phyloP scores from a whole-genome alignment of 2,888 invertebrate genomes.

The Aproaerema taeniolella region DNA sequence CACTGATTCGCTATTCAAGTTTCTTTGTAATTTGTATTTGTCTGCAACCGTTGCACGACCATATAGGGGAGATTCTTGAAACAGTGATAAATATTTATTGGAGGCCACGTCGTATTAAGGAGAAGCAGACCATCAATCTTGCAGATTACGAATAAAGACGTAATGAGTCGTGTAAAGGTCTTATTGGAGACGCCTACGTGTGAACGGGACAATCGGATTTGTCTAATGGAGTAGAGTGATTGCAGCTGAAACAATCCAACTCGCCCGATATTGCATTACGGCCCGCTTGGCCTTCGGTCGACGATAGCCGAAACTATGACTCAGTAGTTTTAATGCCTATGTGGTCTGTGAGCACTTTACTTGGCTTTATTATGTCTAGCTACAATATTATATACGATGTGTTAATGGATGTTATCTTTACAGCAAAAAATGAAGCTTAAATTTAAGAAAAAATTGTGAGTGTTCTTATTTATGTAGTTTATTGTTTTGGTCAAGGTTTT shows the following conservation, averaged over 20 bases:
- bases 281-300: conserved; percentile 46
- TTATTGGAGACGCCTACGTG: conserved; percentile 30
- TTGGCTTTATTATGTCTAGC: no score
- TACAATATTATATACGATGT: no score
- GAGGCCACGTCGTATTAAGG: conserved; percentile 20
- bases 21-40: conserved; percentile 23
- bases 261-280: conserved; percentile 45
- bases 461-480: no score
- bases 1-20: conserved; percentile 38
- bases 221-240: conserved; percentile 40
- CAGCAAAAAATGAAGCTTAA: no score
- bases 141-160: conserved; percentile 23
- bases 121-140: conserved; percentile 21
- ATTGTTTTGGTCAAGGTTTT: no score
- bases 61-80: conserved; percentile 5
- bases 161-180: conserved; percentile 25
- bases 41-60: conserved; percentile 18
- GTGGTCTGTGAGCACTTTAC: no score
- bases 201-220: conserved; percentile 36
- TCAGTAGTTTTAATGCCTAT: conserved; percentile 47
- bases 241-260: conserved; percentile 40
- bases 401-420: no score
- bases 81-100: conserved; percentile 21
- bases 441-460: no score
- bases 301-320: conserved; percentile 53